Evolutionary conservation across 2,113 vertebrate genomes (phyloP).

Genomic region (Lamprologus sp.): DNA sequence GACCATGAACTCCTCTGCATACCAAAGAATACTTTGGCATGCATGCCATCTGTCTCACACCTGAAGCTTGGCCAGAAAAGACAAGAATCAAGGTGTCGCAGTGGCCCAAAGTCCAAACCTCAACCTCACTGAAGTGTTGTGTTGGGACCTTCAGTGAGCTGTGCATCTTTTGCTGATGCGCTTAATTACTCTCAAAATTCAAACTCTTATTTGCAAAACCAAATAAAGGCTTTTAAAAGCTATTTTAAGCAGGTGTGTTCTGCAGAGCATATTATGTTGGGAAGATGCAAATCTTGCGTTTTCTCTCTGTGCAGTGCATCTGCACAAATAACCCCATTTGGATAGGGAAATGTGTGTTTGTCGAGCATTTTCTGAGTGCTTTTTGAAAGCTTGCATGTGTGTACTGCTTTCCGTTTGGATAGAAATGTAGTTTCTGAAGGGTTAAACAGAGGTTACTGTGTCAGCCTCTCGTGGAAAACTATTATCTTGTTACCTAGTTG

Average conservation of each 20-base stretch:
- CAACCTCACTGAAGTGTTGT: neutral
- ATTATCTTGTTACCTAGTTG: neutral
- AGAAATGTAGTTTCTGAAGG: neutral
- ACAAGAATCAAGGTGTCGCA: neutral
- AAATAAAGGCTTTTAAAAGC: neutral
- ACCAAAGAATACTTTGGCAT: neutral
- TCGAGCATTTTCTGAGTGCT: neutral
- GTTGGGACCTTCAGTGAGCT: neutral
- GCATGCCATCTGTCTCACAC: rapidly evolving
- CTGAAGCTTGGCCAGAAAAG: neutral
- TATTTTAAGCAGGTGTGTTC: neutral
- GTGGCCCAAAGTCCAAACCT: neutral
- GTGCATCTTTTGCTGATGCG: neutral
- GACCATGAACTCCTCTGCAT: neutral
- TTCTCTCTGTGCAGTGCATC: neutral
- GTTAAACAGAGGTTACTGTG: neutral
- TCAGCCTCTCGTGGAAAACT: neutral
- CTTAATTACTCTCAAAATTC: neutral
- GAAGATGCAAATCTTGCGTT: neutral
- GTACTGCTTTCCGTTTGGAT: neutral
- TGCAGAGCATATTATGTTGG: neutral
- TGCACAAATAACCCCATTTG: neutral
- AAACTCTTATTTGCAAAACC: neutral
- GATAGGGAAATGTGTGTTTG: neutral
- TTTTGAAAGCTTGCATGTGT: neutral